These are phyloP conservation scores for Urophycis tenuis DNA, from an alignment of 2,797 vertebrate genomes.

Conservation along the genomic window DNA sequence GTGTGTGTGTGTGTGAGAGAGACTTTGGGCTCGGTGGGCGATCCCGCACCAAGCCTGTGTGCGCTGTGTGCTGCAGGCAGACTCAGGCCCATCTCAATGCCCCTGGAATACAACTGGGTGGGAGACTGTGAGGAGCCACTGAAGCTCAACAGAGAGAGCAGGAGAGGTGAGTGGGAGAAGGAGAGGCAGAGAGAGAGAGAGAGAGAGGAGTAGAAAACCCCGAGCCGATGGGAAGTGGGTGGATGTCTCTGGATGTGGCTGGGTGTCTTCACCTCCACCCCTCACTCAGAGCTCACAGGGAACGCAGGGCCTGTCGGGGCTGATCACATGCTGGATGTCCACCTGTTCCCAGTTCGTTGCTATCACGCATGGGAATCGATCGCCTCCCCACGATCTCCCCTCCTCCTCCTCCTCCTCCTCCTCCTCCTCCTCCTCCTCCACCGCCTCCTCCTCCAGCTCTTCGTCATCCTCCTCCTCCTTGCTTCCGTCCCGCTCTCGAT, in stretches of 20 bases:
- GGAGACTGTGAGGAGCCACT: slow-evolving; percentile 95
- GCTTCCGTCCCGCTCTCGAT: neutral
- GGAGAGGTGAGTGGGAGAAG: slow-evolving; percentile 76
- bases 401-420: slow-evolving; percentile 12
- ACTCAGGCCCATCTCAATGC: slow-evolving; percentile 98
- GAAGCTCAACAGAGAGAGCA: slow-evolving; percentile 95
- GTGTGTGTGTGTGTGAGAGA: neutral
- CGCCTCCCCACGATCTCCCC: slow-evolving; percentile 24
- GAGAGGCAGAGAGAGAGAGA: slow-evolving; percentile 32
- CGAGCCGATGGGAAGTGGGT: slow-evolving; percentile 17
- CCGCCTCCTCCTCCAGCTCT: slow-evolving; percentile 37
- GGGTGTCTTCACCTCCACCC: slow-evolving; percentile 40
- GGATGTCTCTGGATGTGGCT: slow-evolving; percentile 60
- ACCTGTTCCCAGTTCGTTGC: slow-evolving; percentile 9
- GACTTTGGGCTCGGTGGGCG: neutral
- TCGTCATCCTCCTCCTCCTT: slow-evolving; percentile 27
- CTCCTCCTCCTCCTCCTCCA: slow-evolving; percentile 30
- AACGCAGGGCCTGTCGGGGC: slow-evolving; percentile 62
- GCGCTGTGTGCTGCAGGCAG: slow-evolving; percentile 75
- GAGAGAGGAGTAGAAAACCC: slow-evolving; percentile 26
- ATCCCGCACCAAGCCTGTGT: slow-evolving; percentile 28
- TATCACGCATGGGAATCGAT: slow-evolving; percentile 3
- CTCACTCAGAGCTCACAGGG: slow-evolving; percentile 57
- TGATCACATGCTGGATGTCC: slow-evolving; percentile 57
- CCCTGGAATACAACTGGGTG: slow-evolving; percentile 98